These are phyloP conservation scores for Atta cephalotes DNA, from an alignment of 1,140 invertebrate species.

Conservation along the genomic window DNA sequence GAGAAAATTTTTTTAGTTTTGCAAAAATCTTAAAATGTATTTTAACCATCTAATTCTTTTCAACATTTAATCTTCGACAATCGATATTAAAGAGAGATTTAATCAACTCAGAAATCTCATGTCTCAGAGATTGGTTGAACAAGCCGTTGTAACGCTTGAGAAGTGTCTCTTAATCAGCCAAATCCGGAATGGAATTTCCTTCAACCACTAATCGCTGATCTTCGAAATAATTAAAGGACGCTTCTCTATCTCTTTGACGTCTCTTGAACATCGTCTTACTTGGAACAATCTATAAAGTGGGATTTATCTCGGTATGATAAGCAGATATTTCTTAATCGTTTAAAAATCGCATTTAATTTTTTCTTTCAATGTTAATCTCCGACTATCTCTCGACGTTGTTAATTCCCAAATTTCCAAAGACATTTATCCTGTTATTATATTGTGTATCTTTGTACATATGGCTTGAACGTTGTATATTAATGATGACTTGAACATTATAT, in stretches of 20 bases:
- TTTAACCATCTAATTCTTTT: not conserved
- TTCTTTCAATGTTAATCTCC: conserved; percentile 1
- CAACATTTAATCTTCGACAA: not conserved
- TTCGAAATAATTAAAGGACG: conserved; percentile 15
- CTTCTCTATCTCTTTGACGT: not conserved
- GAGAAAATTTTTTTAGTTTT: not conserved
- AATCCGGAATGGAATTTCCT: conserved; percentile 47
- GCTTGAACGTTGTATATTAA: conserved; percentile 32
- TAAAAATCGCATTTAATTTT: conserved; percentile 21
- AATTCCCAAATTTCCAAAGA: not conserved
- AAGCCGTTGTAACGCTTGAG: not conserved
- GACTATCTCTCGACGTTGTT: not conserved
- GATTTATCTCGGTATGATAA: conserved; percentile 1
- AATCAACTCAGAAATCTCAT: not conserved
- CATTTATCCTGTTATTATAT: not conserved
- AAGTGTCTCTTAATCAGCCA: conserved; percentile 36
- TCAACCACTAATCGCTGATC: conserved; percentile 33
- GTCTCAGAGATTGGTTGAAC: not conserved
- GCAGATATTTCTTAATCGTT: conserved; percentile 5
- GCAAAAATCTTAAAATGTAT: not conserved
- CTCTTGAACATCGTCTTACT: conserved; percentile 3
- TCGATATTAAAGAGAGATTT: not conserved
- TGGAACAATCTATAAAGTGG: not conserved
- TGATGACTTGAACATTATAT: conserved; percentile 6
- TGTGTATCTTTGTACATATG: conserved; percentile 4